Evolutionary conservation across 2,113 vertebrate species (phyloP).

Genomic region (Arizona elegans): DNA sequence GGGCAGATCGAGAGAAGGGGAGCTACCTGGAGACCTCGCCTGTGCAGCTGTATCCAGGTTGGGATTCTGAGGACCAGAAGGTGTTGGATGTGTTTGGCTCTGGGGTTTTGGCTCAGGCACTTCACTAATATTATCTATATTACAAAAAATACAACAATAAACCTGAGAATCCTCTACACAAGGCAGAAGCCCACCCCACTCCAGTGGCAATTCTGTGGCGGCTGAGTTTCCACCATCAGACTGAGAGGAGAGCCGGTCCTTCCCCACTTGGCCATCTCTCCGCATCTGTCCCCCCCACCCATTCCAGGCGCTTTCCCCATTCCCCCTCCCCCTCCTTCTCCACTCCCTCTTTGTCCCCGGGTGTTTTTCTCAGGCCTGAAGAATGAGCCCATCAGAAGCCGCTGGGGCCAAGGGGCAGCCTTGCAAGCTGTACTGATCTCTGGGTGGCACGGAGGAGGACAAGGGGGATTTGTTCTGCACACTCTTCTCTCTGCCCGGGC

Average conservation of each 20-base stretch:
- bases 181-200: not conserved
- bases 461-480: conserved; percentile 69
- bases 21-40: conserved; percentile 1
- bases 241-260: not conserved
- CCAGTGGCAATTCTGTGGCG: not conserved
- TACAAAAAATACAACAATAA: conserved; percentile 17
- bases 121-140: conserved; percentile 16
- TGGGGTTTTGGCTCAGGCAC: conserved; percentile 4
- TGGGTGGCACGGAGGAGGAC: conserved; percentile 53
- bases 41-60: not conserved
- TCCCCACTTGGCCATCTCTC: not conserved
- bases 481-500: conserved; percentile 38
- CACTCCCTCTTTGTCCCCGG: not conserved
- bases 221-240: not conserved
- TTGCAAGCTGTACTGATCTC: conserved; percentile 54
- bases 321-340: not conserved
- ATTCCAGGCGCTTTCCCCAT: not conserved
- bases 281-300: not conserved
- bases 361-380: conserved; percentile 42
- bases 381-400: conserved; percentile 49
- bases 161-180: not conserved
- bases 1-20: not conserved
- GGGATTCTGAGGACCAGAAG: not conserved
- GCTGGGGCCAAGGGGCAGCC: conserved; percentile 33
- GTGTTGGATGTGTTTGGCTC: conserved; percentile 4